Evolutionary conservation across 2,888 invertebrate species (phyloP), one percentile per base, ranked within the genome.

Genomic region (Steinernema scapterisci): DNA sequence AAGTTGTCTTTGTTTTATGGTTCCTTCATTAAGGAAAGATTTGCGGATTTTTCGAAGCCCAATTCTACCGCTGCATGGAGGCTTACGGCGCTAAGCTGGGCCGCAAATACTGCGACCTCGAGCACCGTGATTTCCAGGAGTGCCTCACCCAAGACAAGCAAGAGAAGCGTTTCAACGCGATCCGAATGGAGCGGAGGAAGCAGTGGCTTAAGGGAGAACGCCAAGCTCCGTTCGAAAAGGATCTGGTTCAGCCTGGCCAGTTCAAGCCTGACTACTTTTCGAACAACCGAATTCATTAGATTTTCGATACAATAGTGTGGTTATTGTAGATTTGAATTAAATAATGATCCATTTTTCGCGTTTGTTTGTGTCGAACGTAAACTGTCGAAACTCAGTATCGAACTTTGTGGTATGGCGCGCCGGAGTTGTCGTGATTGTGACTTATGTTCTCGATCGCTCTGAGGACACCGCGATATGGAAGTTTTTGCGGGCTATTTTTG

Each of bases 1-100:
- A 0, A 1, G 19, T 19, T 13, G 16, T 45, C 11, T 1, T 48
- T 7, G 11, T 73, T 13, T 31, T 38, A 27, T 23, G 19, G 43
- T 5, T 54, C 6, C 1, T 54, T 1, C 54, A 51, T 77, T 45
- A 72, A 81, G 82, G 79, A 23, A 71, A 77, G 16, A 71, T 74
- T 25, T 87, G 87, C 52, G 86, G 84, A 25, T 84, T 85, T 75
- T 87, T 87, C 77, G 87, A 87, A 71, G 79, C 81, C 2, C 85
- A 87, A 52, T 87, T 81, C 75, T 84, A 79, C 72, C 75, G 80
- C 9, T 87, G 87, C 78, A 82, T 87, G 84, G 86, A 85, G 56
- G 87, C 86, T 16, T 87, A 83, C 70, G 87, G 87, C 52, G 80
- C 84, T 1, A 83, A 83, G 75, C 75, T 86, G 46, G 86, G 85